A percentile compares a stretch with the other conserved stretches of the same genome.
Evolutionary conservation across 2,888 invertebrate species (phyloP).

Genomic region (Pimpla rufipes): DNA sequence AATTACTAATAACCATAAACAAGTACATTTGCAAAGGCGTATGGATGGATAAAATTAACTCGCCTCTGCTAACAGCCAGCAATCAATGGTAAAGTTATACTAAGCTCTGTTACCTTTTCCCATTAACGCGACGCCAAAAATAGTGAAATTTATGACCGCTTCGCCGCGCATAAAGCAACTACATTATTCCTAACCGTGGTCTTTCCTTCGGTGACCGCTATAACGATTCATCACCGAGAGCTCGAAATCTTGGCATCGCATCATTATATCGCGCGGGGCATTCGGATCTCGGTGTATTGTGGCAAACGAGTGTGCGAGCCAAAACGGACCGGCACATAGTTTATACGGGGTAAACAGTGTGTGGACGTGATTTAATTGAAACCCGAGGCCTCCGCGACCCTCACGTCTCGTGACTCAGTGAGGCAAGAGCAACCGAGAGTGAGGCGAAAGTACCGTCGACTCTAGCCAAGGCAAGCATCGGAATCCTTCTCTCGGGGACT

Average conservation of each 20-base stretch:
- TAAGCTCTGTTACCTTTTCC: neutral
- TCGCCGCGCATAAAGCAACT: constrained; percentile 7
- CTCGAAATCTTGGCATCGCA: constrained; percentile 25
- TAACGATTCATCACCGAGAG: constrained; percentile 2
- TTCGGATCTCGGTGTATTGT: constrained; percentile 18
- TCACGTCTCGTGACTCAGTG: constrained; percentile 80
- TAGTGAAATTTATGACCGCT: constrained; percentile 6
- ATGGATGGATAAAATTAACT: neutral
- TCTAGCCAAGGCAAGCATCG: constrained; percentile 40
- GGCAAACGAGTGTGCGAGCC: constrained; percentile 34
- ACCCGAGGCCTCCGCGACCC: constrained; percentile 75
- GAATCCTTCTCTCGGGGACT: constrained; percentile 25
- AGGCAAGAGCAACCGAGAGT: constrained; percentile 54
- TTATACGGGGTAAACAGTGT: constrained; percentile 82
- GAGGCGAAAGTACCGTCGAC: constrained; percentile 34
- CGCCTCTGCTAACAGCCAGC: constrained; percentile 6
- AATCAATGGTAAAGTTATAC: neutral
- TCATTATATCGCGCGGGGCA: constrained; percentile 45
- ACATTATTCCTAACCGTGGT: constrained; percentile 10
- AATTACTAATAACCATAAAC: too few relatives aligned
- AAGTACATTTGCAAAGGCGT: too few relatives aligned
- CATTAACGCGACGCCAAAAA: neutral
- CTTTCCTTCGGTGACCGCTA: neutral
- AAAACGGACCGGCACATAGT: constrained; percentile 71
- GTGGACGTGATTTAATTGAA: constrained; percentile 83